Conservation (phyloP, 2,113 vertebrate species). For the Plecotus auritus region DNA sequence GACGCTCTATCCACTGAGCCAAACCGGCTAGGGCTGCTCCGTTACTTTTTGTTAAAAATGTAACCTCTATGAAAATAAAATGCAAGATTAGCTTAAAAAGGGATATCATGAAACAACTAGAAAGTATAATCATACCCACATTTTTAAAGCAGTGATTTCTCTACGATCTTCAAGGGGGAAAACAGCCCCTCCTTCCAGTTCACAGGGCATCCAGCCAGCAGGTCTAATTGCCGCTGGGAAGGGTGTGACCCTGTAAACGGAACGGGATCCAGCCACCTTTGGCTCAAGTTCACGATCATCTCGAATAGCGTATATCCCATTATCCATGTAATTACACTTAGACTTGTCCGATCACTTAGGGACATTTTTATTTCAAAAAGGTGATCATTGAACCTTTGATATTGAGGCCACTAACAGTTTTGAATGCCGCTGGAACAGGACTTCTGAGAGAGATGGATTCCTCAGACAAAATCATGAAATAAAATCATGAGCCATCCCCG, state of each 20-base stretch:
- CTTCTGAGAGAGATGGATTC: not conserved
- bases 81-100: not conserved
- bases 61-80: not conserved
- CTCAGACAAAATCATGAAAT: not conserved
- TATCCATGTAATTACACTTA: not conserved
- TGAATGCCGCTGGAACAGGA: not conserved
- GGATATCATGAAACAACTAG: not conserved
- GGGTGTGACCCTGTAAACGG: not conserved
- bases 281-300: not conserved
- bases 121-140: not conserved
- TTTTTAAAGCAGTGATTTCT: not conserved
- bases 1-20: too few relatives aligned
- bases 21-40: too few relatives aligned
- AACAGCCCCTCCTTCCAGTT: not conserved
- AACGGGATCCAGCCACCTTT: not conserved
- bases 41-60: not conserved
- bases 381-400: not conserved
- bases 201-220: not conserved
- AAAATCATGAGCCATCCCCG: too few relatives aligned
- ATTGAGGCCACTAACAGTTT: not conserved
- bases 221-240: not conserved
- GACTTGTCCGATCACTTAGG: not conserved
- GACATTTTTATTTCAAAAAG: constrained; percentile 24
- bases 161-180: not conserved
- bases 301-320: not conserved